Percentiles rank a stretch among this genome's conserved stretches.
Conservation (phyloP, 2,113 vertebrate genomes). For the Orthonyx spaldingii region DNA sequence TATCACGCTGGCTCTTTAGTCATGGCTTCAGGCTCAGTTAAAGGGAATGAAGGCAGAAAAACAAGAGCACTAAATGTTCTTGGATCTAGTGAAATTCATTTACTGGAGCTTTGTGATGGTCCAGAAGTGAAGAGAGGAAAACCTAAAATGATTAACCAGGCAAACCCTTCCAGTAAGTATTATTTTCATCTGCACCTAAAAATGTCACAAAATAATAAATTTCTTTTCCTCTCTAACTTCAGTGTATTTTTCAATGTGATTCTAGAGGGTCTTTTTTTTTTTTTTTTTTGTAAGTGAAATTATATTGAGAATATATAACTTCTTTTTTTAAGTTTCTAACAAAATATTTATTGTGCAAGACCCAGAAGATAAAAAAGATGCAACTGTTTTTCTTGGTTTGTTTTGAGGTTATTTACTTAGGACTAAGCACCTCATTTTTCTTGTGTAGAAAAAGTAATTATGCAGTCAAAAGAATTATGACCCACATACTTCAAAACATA, state of each 20-base stretch:
- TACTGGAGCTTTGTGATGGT: not conserved
- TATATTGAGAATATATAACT: conserved; percentile 44
- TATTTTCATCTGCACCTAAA: conserved; percentile 1
- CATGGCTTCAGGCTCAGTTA: not conserved
- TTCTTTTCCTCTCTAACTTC: conserved; percentile 4
- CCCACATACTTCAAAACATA: conserved; percentile 80
- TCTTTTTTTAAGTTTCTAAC: conserved; percentile 54
- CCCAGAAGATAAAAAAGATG: conserved; percentile 72
- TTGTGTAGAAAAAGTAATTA: conserved; percentile 83
- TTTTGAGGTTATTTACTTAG: conserved; percentile 81
- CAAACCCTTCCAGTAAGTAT: not conserved
- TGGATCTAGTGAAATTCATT: not conserved
- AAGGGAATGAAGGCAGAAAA: not conserved
- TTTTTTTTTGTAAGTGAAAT: not conserved
- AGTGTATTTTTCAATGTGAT: not conserved
- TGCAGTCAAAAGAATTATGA: conserved; percentile 81
- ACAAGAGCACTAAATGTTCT: not conserved
- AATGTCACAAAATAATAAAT: not conserved
- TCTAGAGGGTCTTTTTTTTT: not conserved
- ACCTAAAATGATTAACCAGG: conserved; percentile 26
- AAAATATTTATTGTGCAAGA: conserved; percentile 72
- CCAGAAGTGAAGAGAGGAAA: not conserved
- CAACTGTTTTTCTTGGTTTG: conserved; percentile 76
- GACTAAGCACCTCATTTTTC: conserved; percentile 81
- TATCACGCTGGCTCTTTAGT: not conserved